Percentiles rank a stretch among this genome's conserved stretches.
These are phyloP conservation scores for Clavelina lepadiformis DNA, from an alignment of 23 tunicate species.

Conservation along the genomic window DNA sequence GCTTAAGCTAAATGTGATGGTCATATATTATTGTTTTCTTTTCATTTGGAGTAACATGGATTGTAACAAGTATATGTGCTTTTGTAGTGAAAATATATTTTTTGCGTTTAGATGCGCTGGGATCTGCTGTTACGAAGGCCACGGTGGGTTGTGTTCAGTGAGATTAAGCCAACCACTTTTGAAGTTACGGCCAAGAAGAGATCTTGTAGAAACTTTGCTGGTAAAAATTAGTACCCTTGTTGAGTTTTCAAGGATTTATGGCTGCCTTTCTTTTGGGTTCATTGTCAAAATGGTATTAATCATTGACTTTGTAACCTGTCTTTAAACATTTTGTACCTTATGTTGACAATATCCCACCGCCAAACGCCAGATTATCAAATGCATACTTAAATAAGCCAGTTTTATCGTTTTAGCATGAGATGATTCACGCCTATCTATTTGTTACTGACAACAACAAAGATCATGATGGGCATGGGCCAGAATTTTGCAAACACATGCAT, in stretches of 20 bases:
- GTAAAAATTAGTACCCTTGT: no score
- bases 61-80: neutral
- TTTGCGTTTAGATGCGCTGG: conserved; percentile 86
- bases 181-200: conserved; percentile 74
- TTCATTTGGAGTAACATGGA: neutral
- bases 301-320: no score
- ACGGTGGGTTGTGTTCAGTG: conserved; percentile 85
- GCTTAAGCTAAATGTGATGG: conserved; percentile 1
- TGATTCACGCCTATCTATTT: conserved; percentile 97
- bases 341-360: no score
- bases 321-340: no score
- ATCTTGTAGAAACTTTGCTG: conserved; percentile 92
- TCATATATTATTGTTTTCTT: neutral
- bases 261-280: no score
- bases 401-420: conserved; percentile 68
- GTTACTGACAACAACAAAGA: conserved; percentile 91
- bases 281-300: no score
- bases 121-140: conserved; percentile 87
- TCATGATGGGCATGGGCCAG: conserved; percentile 94
- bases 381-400: neutral
- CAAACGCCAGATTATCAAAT: no score
- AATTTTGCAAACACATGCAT: conserved; percentile 82
- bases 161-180: conserved; percentile 86
- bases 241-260: no score
- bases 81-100: neutral